phyloP scores from a whole-genome alignment of 2,113 vertebrate species.

The Scytalopus superciliaris region DNA sequence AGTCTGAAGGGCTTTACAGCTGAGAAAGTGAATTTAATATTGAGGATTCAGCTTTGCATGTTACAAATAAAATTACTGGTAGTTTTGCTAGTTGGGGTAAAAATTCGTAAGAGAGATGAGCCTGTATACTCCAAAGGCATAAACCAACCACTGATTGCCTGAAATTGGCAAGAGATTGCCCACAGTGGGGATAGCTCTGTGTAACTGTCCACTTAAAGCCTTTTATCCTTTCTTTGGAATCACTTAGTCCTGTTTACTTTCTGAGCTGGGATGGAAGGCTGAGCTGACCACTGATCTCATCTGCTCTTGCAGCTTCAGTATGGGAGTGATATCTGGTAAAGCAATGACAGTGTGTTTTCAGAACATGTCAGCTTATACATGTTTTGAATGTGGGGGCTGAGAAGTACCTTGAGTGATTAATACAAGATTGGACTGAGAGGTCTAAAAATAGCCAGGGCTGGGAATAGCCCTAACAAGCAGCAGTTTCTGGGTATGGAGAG shows the following conservation, averaged over 20 bases:
- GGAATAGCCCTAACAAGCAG: background rate
- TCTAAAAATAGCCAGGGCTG: background rate
- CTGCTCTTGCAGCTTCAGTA: background rate
- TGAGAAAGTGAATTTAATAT: background rate
- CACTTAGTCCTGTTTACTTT: background rate
- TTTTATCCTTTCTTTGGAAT: background rate
- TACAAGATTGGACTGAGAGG: background rate
- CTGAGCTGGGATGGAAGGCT: background rate
- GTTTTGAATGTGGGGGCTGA: background rate
- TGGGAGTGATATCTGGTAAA: background rate
- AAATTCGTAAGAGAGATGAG: background rate
- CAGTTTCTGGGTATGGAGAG: background rate
- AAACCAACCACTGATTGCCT: background rate
- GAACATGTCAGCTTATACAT: background rate
- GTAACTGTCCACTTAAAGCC: background rate
- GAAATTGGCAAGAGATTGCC: background rate
- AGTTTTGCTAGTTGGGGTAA: background rate
- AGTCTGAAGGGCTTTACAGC: background rate
- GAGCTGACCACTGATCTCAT: background rate
- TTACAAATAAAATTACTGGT: background rate
- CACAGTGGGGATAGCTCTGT: background rate
- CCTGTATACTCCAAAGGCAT: background rate
- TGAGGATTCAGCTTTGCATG: background rate
- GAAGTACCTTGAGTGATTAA: background rate
- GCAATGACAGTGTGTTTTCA: slow-evolving; percentile 1